Conservation (phyloP, 2,797 vertebrate species). For the Spinus pinus region DNA sequence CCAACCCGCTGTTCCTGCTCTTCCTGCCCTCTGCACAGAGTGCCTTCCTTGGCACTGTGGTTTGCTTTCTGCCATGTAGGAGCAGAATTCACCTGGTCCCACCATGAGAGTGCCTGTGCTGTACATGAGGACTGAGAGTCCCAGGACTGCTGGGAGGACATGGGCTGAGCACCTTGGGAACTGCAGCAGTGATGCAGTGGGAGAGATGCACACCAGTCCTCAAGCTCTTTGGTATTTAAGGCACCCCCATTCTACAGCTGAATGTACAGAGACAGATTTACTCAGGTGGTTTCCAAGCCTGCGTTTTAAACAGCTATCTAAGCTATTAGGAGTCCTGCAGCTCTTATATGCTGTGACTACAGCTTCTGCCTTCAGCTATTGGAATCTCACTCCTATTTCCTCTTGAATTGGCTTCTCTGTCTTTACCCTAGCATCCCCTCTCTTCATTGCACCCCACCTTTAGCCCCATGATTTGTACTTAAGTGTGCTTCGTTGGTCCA, state of each 20-base stretch:
- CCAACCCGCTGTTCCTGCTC: fast-evolving
- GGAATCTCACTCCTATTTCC: background rate
- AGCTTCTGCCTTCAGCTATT: background rate
- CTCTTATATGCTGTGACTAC: background rate
- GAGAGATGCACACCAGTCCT: background rate
- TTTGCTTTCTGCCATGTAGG: background rate
- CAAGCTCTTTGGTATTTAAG: background rate
- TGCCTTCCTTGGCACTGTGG: background rate
- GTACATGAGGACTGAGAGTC: background rate
- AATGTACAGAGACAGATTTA: background rate
- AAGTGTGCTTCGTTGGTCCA: background rate
- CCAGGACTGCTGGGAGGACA: background rate
- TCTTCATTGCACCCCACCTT: background rate
- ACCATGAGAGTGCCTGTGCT: background rate
- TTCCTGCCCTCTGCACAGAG: background rate
- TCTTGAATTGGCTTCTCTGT: background rate
- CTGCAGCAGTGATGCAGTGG: background rate
- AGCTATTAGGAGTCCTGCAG: background rate
- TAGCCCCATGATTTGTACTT: background rate
- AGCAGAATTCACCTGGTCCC: background rate
- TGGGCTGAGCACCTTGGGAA: background rate
- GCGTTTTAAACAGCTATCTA: background rate
- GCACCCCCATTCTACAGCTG: background rate
- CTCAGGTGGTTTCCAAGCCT: background rate
- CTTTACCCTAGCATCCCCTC: background rate